Percentiles rank a stretch among this genome's conserved stretches.
These are phyloP conservation scores for Apotomis betuletana DNA, from an alignment of 2,888 invertebrate species.

Conservation along the genomic window DNA sequence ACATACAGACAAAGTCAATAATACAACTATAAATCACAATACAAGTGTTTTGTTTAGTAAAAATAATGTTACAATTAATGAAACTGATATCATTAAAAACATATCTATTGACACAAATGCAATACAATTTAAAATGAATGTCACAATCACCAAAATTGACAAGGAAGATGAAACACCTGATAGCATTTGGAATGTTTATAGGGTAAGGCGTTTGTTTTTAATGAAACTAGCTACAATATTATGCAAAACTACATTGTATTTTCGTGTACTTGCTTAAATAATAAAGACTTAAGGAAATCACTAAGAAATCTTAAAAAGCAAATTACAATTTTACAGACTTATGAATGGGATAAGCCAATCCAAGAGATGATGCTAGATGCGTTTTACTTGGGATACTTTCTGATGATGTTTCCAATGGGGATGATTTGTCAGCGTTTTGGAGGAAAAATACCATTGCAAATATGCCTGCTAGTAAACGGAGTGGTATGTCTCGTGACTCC, in stretches of 20 bases:
- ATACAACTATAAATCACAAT: background rate
- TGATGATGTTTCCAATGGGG: conserved; percentile 69
- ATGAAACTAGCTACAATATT: background rate
- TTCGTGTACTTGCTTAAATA: too few species aligned
- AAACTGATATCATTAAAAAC: background rate
- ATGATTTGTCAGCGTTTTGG: conserved; percentile 80
- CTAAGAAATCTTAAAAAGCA: background rate
- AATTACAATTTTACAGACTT: conserved; percentile 18
- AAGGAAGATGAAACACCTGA: background rate
- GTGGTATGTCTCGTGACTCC: conserved; percentile 24
- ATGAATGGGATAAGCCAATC: conserved; percentile 28
- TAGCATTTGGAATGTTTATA: conserved; percentile 31
- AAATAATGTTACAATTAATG: background rate
- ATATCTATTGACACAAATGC: background rate
- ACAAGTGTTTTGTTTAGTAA: background rate
- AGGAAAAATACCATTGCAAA: conserved; percentile 71
- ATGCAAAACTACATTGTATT: too few species aligned
- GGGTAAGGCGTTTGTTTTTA: conserved; percentile 4
- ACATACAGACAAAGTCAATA: background rate
- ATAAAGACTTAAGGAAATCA: background rate
- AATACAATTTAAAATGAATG: background rate
- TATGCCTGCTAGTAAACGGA: conserved; percentile 51
- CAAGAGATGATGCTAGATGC: conserved; percentile 52
- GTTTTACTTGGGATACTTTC: conserved; percentile 69
- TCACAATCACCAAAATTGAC: background rate